Conservation (phyloP, 2,113 vertebrate species). For the Paradoxurus hermaphroditus region DNA sequence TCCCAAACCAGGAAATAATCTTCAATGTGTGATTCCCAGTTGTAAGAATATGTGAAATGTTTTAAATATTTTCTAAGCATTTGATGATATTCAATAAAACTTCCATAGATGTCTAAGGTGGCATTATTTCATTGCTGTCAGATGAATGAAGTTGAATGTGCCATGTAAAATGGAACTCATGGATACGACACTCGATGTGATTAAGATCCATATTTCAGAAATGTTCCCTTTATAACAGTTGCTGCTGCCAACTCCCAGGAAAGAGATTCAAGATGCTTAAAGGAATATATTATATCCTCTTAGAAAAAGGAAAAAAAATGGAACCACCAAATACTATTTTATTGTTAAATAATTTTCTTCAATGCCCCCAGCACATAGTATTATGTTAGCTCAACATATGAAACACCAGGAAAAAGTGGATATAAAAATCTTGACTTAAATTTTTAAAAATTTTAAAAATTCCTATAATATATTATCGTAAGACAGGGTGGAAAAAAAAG, state of each 20-base stretch:
- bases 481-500: not conserved
- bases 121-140: conserved; percentile 21
- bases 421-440: not conserved
- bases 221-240: conserved; percentile 29
- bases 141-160: conserved; percentile 27
- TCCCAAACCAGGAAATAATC: not conserved
- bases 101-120: not conserved
- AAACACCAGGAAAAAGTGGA: not conserved
- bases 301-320: not conserved
- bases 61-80: conserved; percentile 66
- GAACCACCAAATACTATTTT: not conserved
- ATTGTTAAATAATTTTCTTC: conserved; percentile 41
- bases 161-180: conserved; percentile 25
- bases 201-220: conserved; percentile 51
- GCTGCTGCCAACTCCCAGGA: not conserved
- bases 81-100: conserved; percentile 12
- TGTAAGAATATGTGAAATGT: conserved; percentile 19
- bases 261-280: not conserved
- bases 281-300: not conserved
- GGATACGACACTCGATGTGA: conserved; percentile 15
- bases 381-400: not conserved
- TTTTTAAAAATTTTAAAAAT: not conserved
- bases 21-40: not conserved
- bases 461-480: not conserved
- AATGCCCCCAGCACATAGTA: not conserved